Conservation (phyloP, 2,797 vertebrate species). For the Astyanax mexicanus region DNA sequence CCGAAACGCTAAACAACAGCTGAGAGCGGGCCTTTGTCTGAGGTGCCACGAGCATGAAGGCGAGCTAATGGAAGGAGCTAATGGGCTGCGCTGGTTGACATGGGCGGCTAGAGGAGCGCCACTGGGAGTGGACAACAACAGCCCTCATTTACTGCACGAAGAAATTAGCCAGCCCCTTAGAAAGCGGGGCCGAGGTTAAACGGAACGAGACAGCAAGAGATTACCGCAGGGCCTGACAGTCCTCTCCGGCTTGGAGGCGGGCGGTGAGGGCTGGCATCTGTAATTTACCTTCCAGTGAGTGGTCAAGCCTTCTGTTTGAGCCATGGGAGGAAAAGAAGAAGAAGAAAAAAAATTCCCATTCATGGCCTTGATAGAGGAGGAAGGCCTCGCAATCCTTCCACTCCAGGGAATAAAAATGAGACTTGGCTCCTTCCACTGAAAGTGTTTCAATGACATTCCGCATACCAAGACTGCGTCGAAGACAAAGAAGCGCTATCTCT, state of each 20-base stretch:
- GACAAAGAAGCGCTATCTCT: slow-evolving; percentile 65
- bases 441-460: slow-evolving; percentile 59
- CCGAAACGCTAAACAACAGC: slow-evolving; percentile 6
- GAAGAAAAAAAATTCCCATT: slow-evolving; percentile 64
- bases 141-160: slow-evolving; percentile 67
- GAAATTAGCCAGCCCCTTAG: slow-evolving; percentile 66
- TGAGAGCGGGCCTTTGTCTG: slow-evolving; percentile 40
- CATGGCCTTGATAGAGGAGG: slow-evolving; percentile 54
- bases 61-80: slow-evolving; percentile 61
- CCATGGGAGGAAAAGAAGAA: slow-evolving; percentile 48
- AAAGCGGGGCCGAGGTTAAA: slow-evolving; percentile 66
- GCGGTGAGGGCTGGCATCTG: slow-evolving; percentile 62
- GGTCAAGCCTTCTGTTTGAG: slow-evolving; percentile 69
- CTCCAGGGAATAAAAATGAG: slow-evolving; percentile 31
- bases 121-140: slow-evolving; percentile 62
- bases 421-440: slow-evolving; percentile 27
- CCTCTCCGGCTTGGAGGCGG: slow-evolving; percentile 62
- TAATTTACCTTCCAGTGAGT: slow-evolving; percentile 75
- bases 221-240: slow-evolving; percentile 63
- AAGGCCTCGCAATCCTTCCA: slow-evolving; percentile 42
- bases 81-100: slow-evolving; percentile 67
- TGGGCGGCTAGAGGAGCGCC: slow-evolving; percentile 53
- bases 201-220: slow-evolving; percentile 48
- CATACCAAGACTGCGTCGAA: slow-evolving; percentile 38
- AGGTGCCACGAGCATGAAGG: slow-evolving; percentile 39